Base-by-base conservation (phyloP, 2,113 vertebrate genomes). In the Gymnarchus niloticus region DNA sequence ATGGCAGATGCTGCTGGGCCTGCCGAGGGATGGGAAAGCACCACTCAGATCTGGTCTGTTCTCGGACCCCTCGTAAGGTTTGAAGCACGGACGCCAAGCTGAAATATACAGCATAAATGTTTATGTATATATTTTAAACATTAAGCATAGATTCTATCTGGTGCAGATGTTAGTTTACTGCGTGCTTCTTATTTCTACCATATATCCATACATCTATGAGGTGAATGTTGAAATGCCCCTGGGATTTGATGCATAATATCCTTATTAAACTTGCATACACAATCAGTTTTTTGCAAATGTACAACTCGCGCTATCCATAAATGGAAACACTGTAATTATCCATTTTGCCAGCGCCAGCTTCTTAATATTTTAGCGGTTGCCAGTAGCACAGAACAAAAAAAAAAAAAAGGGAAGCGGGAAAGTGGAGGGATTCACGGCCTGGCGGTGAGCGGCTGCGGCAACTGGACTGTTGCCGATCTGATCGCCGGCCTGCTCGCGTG, bases 261-360 rank as follows among this genome's bases (percentile, higher is more conserved):
- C 65, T 19, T 73, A 41, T 41, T 73, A 41, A 41, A 37, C 61
- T 41, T 73, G 65, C 65, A 19, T 73, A 33, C 19, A 17, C 52
- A 54, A 54, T 83, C 21, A 41, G 81, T 65, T 73, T 65, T 73
- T 9, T 19, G 48, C 3, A 65, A 49, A 48, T 48, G 56, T 25
- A 25, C 56, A 48, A 52, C 59, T 82, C 19, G 12, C 56, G 7
- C n/a, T 37, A 9, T 76, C 48, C 17, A 6, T 56, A 76, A 76
- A 85, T 85, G 46, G 56, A 59, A 49, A 52, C 82, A 83, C 4
- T 51, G 19, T 19, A 81, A 81, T 59, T 69, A 54, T 61, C 28
- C 25, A 37, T 85, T 76, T 17, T 85, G 84, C 48, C 25, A 8
- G 59, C 33, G 49, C 44, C 49, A 77, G 56, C 6, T 52, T 37